Conservation (phyloP, 2,888 invertebrate species). For the Parthenolecanium corni region DNA sequence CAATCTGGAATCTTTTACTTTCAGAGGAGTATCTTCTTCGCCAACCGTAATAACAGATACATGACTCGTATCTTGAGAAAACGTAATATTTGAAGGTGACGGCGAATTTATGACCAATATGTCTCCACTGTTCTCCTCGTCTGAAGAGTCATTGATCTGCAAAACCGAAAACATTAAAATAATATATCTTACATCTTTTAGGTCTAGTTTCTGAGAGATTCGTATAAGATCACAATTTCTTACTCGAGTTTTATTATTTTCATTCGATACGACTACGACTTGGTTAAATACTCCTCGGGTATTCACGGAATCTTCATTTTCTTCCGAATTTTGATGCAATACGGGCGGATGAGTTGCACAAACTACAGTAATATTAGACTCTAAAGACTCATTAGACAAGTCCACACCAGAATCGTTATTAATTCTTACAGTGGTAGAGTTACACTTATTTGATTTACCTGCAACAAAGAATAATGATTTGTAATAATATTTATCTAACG, state of each 20-base stretch:
- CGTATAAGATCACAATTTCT: constrained; percentile 35
- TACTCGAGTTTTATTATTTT: constrained; percentile 56
- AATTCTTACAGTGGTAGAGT: constrained; percentile 21
- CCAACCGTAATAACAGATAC: constrained; percentile 86
- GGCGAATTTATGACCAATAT: constrained; percentile 35
- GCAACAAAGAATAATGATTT: not conserved
- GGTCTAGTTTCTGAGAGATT: not conserved
- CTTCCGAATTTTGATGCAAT: constrained; percentile 37
- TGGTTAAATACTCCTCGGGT: constrained; percentile 43
- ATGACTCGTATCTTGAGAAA: constrained; percentile 61
- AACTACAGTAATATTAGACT: constrained; percentile 54
- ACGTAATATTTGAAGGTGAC: constrained; percentile 31
- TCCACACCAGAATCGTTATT: constrained; percentile 9
- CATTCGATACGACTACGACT: constrained; percentile 69
- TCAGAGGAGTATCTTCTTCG: constrained; percentile 56
- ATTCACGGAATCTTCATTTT: constrained; percentile 1
- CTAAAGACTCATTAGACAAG: constrained; percentile 29
- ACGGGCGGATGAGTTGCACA: constrained; percentile 69
- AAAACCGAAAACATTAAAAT: not conserved
- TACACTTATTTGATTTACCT: constrained; percentile 9
- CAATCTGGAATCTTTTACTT: constrained; percentile 19
- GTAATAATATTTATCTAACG: not conserved
- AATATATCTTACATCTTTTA: not conserved
- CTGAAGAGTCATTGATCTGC: constrained; percentile 14
- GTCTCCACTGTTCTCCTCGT: constrained; percentile 33